A percentile compares a stretch with the other conserved stretches of the same genome.
These are phyloP conservation scores for Euleptes europaea DNA, from an alignment of 2,113 vertebrate species.

Conservation along the genomic window DNA sequence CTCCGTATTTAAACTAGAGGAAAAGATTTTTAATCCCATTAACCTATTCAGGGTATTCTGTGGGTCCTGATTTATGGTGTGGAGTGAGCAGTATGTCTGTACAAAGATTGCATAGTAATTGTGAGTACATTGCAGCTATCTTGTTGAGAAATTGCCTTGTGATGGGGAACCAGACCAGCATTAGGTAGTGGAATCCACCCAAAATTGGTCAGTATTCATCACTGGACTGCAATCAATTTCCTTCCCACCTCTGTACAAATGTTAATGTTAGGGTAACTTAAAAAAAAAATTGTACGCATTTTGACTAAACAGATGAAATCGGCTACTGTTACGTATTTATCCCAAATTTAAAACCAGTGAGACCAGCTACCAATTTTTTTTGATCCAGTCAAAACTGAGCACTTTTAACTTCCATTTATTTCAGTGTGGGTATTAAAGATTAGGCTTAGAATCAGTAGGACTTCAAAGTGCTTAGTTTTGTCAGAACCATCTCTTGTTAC, in stretches of 20 bases:
- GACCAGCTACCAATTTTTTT: constrained; percentile 12
- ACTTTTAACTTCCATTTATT: too few relatives aligned
- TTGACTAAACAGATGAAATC: neutral
- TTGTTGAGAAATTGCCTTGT: neutral
- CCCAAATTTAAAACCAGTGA: constrained; percentile 31
- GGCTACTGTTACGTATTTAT: constrained; percentile 1
- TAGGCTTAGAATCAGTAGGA: neutral
- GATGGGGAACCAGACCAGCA: neutral
- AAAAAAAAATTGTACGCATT: neutral
- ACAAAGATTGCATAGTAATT: neutral
- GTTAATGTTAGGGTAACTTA: constrained; percentile 11
- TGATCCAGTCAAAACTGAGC: too few relatives aligned
- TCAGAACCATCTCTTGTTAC: neutral
- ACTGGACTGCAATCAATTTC: neutral
- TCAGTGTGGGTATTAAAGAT: too few relatives aligned
- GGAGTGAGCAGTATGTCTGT: neutral
- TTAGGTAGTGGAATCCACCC: neutral
- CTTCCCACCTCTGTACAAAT: neutral
- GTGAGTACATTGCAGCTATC: neutral
- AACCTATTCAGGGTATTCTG: neutral
- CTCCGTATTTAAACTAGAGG: neutral
- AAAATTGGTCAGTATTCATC: neutral
- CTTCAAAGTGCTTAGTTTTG: neutral
- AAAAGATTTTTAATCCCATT: neutral
- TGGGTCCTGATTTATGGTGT: neutral